phyloP scores from a whole-genome alignment of 2,888 invertebrate species.

The Calliscelio sp. region DNA sequence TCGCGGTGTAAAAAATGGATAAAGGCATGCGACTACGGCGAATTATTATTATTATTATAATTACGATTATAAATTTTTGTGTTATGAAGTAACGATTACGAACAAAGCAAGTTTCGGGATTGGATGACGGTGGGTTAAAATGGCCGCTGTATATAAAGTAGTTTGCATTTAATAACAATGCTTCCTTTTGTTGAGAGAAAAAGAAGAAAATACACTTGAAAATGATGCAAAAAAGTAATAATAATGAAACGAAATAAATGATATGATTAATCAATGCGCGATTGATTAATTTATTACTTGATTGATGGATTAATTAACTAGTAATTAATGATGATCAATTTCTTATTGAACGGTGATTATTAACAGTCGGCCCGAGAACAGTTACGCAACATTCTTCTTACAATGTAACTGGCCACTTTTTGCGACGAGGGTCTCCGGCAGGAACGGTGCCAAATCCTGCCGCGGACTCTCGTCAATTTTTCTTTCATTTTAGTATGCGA shows the following conservation, averaged over 20 bases:
- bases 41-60: too few relatives aligned
- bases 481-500: slow-evolving; percentile 59
- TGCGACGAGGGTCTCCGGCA: slow-evolving; percentile 34
- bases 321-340: too few relatives aligned
- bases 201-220: too few relatives aligned
- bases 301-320: slow-evolving; percentile 30
- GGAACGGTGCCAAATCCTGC: slow-evolving; percentile 20
- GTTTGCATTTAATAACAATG: slow-evolving; percentile 69
- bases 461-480: slow-evolving; percentile 41
- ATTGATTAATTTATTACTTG: too few relatives aligned
- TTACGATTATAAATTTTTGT: too few relatives aligned
- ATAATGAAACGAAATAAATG: too few relatives aligned
- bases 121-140: slow-evolving; percentile 34
- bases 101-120: too few relatives aligned
- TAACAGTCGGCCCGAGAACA: slow-evolving; percentile 74
- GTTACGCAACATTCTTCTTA: slow-evolving; percentile 83
- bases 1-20: slow-evolving; percentile 64
- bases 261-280: too few relatives aligned
- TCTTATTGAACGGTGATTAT: too few relatives aligned
- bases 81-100: too few relatives aligned
- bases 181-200: slow-evolving; percentile 61
- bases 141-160: slow-evolving; percentile 68
- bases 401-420: slow-evolving; percentile 80
- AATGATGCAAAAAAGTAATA: too few relatives aligned
- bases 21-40: slow-evolving; percentile 1